Conservation (phyloP, 2,113 vertebrate species). For the Taxidea taxus region DNA sequence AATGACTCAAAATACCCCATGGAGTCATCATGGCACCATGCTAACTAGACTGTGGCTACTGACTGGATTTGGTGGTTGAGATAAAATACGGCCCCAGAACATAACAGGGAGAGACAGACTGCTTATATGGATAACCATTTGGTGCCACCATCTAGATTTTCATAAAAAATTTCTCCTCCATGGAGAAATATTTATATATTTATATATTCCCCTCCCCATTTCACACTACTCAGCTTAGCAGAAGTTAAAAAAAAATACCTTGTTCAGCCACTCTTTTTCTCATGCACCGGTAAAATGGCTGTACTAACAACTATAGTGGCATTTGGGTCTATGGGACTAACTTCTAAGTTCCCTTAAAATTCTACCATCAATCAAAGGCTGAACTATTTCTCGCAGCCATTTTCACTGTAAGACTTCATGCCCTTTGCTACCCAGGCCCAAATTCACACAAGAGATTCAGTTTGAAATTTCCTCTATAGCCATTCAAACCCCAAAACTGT, state of each 20-base stretch:
- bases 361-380: conserved; percentile 15
- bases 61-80: not conserved
- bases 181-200: not conserved
- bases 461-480: not conserved
- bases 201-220: not conserved
- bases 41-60: not conserved
- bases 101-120: not conserved
- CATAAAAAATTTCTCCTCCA: not conserved
- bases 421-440: not conserved
- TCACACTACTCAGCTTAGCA: not conserved
- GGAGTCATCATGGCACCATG: not conserved
- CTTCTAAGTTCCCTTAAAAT: not conserved
- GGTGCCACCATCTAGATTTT: not conserved
- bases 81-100: not conserved
- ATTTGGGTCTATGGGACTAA: conserved; percentile 1
- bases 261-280: not conserved
- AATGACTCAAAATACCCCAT: not conserved
- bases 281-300: not conserved
- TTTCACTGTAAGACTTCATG: not conserved
- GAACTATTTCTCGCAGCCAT: not conserved
- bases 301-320: not conserved
- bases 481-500: not conserved
- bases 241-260: not conserved
- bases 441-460: not conserved
- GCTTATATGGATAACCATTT: not conserved